Evolutionary conservation across 2,113 vertebrate species (phyloP), one percentile per base, ranked within the genome.

Genomic region (Hiodon alosoides): DNA sequence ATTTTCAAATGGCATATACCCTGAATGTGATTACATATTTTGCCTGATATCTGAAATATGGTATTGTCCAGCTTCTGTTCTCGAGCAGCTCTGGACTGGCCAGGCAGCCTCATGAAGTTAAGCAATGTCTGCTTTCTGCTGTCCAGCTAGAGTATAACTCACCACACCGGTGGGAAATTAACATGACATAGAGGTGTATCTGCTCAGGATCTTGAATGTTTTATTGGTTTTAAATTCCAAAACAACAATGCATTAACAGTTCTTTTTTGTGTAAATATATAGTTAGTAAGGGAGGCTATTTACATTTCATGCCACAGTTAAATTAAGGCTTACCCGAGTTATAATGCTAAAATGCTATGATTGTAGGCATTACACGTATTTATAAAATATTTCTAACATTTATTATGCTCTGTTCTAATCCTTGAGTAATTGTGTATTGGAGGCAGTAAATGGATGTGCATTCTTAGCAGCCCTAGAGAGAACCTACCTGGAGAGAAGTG

Each of bases 391-490:
- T 31, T 31, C 31, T 31, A 31, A 31, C 31, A 31, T 31, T 31
- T 31, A 31, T 31, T 31, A 66, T 66, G 64, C 31, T 66, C 7
- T 11, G 31, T 47, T 47, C 31, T 48, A 9, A 11, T 17, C 50
- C 14, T 69, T 52, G 51, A 52, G 69, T 54, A 70, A 55, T 70
- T 70, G n/a, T 70, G 57, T 70, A 53, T 70, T 17, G 7, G 69
- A 57, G 69, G 52, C 9, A 46, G 53, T 57, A 55, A 55, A 70
- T 70, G 69, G 52, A 53, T 70, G 54, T 57, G 69, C 53, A 54
- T 11, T 55, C 9, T 5, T 17, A n/a, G 52, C 17, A 46, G 58
- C 11, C 9, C 11, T 4, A 13, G 58, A 60, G 71, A 72, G 17
- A 31, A 61, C 57, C 71, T 72, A 46, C 55, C 61, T 58, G 4